These are phyloP conservation scores for Leptatherina wallacei DNA, from an alignment of 2,797 vertebrate genomes.

Conservation along the genomic window DNA sequence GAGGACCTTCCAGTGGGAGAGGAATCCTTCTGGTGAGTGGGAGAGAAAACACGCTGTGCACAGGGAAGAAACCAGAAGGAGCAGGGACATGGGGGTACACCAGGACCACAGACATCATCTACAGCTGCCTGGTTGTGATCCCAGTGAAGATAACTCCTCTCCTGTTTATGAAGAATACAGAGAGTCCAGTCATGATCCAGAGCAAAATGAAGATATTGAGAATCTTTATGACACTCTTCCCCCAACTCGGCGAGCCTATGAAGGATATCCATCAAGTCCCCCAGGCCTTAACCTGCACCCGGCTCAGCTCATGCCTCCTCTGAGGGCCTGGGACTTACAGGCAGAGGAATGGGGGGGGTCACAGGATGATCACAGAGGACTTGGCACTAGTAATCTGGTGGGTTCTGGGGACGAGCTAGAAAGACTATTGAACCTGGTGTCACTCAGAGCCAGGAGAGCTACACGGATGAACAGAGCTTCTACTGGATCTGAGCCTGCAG, in stretches of 20 bases:
- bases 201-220: slow-evolving; percentile 54
- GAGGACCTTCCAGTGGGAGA: slow-evolving; percentile 77
- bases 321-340: slow-evolving; percentile 76
- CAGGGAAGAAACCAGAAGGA: slow-evolving; percentile 48
- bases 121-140: slow-evolving; percentile 27
- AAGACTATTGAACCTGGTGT: slow-evolving; percentile 80
- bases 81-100: slow-evolving; percentile 34
- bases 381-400: slow-evolving; percentile 31
- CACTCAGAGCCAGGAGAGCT: slow-evolving; percentile 76
- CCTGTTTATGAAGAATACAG: slow-evolving; percentile 78
- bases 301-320: slow-evolving; percentile 74
- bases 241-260: slow-evolving; percentile 79
- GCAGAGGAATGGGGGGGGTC: slow-evolving; percentile 61
- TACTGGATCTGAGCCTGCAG: slow-evolving; percentile 67
- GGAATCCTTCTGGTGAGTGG: slow-evolving; percentile 76
- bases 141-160: slow-evolving; percentile 60
- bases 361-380: slow-evolving; percentile 42
- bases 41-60: slow-evolving; percentile 52
- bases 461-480: slow-evolving; percentile 69
- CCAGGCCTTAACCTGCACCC: slow-evolving; percentile 75
- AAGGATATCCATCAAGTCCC: slow-evolving; percentile 72
- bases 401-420: slow-evolving; percentile 77
- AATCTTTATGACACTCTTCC: slow-evolving; percentile 89
- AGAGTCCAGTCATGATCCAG: slow-evolving; percentile 39
- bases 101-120: slow-evolving; percentile 44